Base-by-base conservation (phyloP, 1,140 invertebrate genomes). In the Notospermus geniculatus region DNA sequence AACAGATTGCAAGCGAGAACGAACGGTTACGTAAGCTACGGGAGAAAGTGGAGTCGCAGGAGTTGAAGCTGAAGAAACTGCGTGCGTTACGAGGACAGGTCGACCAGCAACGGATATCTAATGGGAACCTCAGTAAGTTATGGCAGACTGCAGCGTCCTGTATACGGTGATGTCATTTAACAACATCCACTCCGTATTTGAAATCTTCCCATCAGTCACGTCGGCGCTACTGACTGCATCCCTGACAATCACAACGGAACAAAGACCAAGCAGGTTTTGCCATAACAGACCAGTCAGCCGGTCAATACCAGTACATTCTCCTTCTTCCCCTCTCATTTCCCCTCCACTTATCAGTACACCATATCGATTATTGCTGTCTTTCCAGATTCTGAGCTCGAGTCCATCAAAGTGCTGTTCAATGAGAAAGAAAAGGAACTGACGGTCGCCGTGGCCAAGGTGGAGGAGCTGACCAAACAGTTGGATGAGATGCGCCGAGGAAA, bases 391-490 rank as follows among this genome's bases (percentile, higher is more conserved):
- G 95, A 98, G 83, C 84, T 98, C 80, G 94, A 97, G 81, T 93
- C 92, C 60, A 95, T 97, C 72, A 88, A 93, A 60, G 91, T 92
- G 23, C 85, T 97, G 54, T 97, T 97, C 86, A 95, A 93, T 85
- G 93, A 97, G 78, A 97, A 97, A 80, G 94, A 97, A 76, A 97
- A 97, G 79, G 95, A 97, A 82, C 83, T 98, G 41, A 92, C 91
- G 29, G 79, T 96, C 84, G 95, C 95, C 1, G 92, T 96, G 70
- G 90, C 91, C 67, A 95, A 95, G 83, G 94, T 97, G 69, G 95
- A 97, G 73, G 92, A 95, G 79, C 82, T 97, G 71, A 97, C 93
- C 57, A 83, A 90, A 71, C 95, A 97, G 80, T 83, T 98, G 69
- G 94, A 97, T 75, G 92, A 95, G 70, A 81, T 98, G 45, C 82